Evolutionary conservation across 1,140 invertebrate species (phyloP), one percentile per base, ranked within the genome.

Genomic region (Drosophila rhopaloa): DNA sequence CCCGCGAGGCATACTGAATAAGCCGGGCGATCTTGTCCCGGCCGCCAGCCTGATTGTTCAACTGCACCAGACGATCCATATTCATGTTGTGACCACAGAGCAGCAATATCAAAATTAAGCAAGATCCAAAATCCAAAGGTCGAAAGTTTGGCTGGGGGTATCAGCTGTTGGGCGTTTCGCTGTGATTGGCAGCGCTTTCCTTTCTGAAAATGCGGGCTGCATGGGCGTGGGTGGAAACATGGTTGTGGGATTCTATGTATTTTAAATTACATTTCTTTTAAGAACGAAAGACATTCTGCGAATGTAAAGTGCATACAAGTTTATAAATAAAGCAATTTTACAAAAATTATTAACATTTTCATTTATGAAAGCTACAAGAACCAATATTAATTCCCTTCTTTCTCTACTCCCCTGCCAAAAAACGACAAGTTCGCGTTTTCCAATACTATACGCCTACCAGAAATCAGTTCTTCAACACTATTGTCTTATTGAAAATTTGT

Each of bases 1-100:
- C 93, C 74, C 95, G 93, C 76, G 95, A 95, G 8, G 94, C 92
- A 93, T 96, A 96, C 90, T 96, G 96, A 29, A 95, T 78, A 24
- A 89, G 85, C 5, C 84, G 53, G 38, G 94, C 94, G 47, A 95
- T 91, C 93, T 94, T 95, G 72, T 95, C 95, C 61, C 94, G 92
- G 2, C 95, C 95, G 37, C 93, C 93, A 5, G 94, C 94, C 90
- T 95, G 95, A 66, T 93, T 94, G 80, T 95, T 95, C 54, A 95
- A 85, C 79, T 94, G 93, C 67, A 95, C 91, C 78, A 94, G 82
- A 50, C 93, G 90, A 68, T 95, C 94, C 95, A 95, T 95, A 37
- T 54, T 79, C 65, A 59, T 77, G 57, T 56, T 80, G 60, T 68
- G 46, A 74, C 43, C 13, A 27, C 7, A 19, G 14, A 37, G 29